Base-by-base conservation (phyloP, 2,113 vertebrate genomes). In the Clarias batrachus region DNA sequence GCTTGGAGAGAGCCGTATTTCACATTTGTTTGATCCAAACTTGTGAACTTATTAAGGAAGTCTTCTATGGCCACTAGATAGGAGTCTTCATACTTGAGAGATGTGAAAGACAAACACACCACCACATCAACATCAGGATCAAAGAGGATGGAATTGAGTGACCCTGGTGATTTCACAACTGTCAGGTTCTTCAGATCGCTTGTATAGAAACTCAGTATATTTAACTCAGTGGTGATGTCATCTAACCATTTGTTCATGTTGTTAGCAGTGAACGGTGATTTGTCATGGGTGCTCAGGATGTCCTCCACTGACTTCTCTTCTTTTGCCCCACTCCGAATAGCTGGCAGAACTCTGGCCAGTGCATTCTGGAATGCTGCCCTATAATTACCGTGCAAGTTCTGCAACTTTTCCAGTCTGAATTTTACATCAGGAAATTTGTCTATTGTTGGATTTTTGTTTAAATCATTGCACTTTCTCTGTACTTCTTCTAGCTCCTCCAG, bases 381-480 rank as follows among this genome's bases (percentile, higher is more conserved):
- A 81, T 91, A 91, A 25, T 73, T 66, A 0, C 13, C 82, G 25
- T 86, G 89, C 17, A 84, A 81, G 0, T 76, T 2, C 79, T 84
- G 84, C 25, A 94, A 92, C 0, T 19, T 10, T 27, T 57, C 33
- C 0, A 93, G 13, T 23, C 92, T 92, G 33, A 54, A 57, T 12
- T 71, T 3, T 3, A 93, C 73, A 63, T 92, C 90, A 37, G 89
- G 89, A 85, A 94, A 94, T 37, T 57, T 25, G n/a, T 66, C 52
- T 2, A 48, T 23, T 14, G 62, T 54, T n/a, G 25, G n/a, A 30
- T 81, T 82, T 12, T 5, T 89, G 19, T 88, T 4, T 11, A 89
- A 52, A 37, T 95, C 93, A 0, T 92, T 94, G 56, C 86, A 92
- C 30, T 60, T 87, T 52, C 65, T 92, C 13, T 88, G 56, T 0